phyloP scores from a whole-genome alignment of 30 jellyfish, hydroid and myxozoan genomes.

The Pseudorhiza aurosa region DNA sequence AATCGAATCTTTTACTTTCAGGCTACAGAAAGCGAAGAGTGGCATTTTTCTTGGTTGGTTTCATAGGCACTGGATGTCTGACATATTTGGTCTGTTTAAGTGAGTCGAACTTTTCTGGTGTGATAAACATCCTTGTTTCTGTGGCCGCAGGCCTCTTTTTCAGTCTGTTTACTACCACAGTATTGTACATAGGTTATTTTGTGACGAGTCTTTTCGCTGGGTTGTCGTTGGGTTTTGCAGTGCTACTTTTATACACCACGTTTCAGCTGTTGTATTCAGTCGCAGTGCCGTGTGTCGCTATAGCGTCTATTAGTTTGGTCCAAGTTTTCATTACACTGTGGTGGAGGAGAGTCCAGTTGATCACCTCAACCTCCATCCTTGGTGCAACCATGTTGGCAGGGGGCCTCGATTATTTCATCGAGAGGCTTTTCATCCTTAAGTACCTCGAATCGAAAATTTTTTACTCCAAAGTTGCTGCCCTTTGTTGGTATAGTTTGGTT shows the following conservation, averaged over 20 bases:
- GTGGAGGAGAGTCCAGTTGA: slow-evolving; percentile 94
- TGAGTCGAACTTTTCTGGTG: slow-evolving; percentile 75
- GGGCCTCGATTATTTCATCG: slow-evolving; percentile 89
- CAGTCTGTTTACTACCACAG: slow-evolving; percentile 79
- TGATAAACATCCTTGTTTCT: slow-evolving; percentile 73
- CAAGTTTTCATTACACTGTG: slow-evolving; percentile 92
- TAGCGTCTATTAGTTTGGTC: slow-evolving; percentile 75
- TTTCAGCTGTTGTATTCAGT: slow-evolving; percentile 68
- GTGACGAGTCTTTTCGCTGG: slow-evolving; percentile 96
- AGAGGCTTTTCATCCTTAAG: slow-evolving; percentile 76
- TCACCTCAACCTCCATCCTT: slow-evolving; percentile 71
- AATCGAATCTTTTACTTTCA: slow-evolving; percentile 36
- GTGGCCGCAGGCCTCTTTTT: slow-evolving; percentile 91
- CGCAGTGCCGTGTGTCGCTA: slow-evolving; percentile 87
- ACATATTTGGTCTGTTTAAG: slow-evolving; percentile 75
- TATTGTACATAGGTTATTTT: slow-evolving; percentile 88
- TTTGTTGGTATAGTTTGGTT: slow-evolving; percentile 93
- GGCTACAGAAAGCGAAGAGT: slow-evolving; percentile 86
- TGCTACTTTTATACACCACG: slow-evolving; percentile 63
- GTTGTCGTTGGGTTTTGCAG: slow-evolving; percentile 78
- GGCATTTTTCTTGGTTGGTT: slow-evolving; percentile 83
- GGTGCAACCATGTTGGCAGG: slow-evolving; percentile 86
- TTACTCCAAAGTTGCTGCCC: slow-evolving; percentile 78
- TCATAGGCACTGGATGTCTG: slow-evolving; percentile 66
- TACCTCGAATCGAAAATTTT: slow-evolving; percentile 83